These are phyloP conservation scores for Danionella cerebrum DNA, from an alignment of 2,113 vertebrate species.

Conservation along the genomic window DNA sequence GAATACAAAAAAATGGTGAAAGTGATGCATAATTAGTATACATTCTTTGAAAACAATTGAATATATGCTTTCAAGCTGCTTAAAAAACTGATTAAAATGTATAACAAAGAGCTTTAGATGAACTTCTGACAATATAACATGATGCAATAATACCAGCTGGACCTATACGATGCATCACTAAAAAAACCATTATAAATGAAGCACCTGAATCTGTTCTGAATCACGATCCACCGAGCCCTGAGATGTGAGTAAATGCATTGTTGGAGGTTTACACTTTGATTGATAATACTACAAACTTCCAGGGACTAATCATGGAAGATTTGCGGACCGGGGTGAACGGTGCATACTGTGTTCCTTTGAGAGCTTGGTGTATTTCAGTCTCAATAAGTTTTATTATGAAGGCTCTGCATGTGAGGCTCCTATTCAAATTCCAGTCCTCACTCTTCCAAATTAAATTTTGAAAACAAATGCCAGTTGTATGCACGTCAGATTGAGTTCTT, in stretches of 20 bases:
- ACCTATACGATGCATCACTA: background rate
- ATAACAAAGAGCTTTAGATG: background rate
- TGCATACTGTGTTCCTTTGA: too few relatives aligned
- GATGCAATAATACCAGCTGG: too few relatives aligned
- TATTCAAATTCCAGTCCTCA: background rate
- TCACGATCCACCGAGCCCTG: conserved; percentile 1
- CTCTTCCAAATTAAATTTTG: background rate
- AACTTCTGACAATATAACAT: too few relatives aligned
- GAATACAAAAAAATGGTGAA: too few relatives aligned
- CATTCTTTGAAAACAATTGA: background rate
- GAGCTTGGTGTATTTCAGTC: too few relatives aligned
- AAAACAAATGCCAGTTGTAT: background rate
- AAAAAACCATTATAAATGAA: background rate
- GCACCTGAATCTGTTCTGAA: conserved; percentile 1
- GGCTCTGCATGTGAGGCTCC: background rate
- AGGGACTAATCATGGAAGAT: background rate
- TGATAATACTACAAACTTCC: background rate
- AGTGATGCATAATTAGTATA: too few relatives aligned
- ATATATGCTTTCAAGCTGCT: background rate
- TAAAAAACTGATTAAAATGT: background rate
- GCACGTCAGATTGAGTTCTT: background rate
- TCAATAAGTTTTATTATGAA: background rate
- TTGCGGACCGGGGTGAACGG: background rate
- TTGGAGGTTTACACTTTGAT: background rate
- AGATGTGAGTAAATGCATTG: background rate